A percentile compares a stretch with the other conserved stretches of the same genome.
phyloP scores from a whole-genome alignment of 2,113 vertebrate species.

The Sturnira hondurensis region DNA sequence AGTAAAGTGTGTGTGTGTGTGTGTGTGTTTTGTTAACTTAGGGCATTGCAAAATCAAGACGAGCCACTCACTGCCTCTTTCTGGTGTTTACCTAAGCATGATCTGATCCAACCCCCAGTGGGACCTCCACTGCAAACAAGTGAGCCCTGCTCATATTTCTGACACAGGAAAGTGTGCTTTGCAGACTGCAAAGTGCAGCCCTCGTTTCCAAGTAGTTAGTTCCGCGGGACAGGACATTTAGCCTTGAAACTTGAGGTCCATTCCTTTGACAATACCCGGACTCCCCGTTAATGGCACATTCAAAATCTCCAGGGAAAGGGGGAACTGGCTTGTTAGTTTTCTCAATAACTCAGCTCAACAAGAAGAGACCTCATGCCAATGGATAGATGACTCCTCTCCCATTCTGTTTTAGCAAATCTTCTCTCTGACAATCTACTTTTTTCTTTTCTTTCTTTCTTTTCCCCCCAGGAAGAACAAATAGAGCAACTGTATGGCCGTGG shows the following conservation, averaged over 20 bases:
- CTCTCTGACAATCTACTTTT: background rate
- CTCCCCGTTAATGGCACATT: background rate
- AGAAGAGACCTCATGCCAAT: slow-evolving; percentile 1
- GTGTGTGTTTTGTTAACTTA: slow-evolving; percentile 39
- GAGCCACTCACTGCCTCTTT: slow-evolving; percentile 64
- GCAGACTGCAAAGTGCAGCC: slow-evolving; percentile 18
- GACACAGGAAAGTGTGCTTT: slow-evolving; percentile 14
- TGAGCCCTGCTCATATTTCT: slow-evolving; percentile 54
- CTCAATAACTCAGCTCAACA: background rate
- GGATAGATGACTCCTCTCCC: background rate
- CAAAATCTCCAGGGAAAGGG: background rate
- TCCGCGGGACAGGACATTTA: background rate
- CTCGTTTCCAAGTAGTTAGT: background rate
- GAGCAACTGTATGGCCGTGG: slow-evolving; percentile 3
- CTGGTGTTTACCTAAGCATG: slow-evolving; percentile 72
- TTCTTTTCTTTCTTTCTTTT: background rate
- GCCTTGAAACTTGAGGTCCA: slow-evolving; percentile 26
- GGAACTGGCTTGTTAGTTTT: background rate
- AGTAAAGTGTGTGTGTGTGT: background rate
- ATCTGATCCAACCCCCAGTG: slow-evolving; percentile 57
- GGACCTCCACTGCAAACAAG: slow-evolving; percentile 70
- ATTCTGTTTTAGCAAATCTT: background rate
- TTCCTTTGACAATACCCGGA: background rate
- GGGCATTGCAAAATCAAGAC: slow-evolving; percentile 69
- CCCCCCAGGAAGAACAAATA: slow-evolving; percentile 39